These are phyloP conservation scores for Serrognathus titanus DNA, from an alignment of 2,888 invertebrate genomes.

Conservation along the genomic window DNA sequence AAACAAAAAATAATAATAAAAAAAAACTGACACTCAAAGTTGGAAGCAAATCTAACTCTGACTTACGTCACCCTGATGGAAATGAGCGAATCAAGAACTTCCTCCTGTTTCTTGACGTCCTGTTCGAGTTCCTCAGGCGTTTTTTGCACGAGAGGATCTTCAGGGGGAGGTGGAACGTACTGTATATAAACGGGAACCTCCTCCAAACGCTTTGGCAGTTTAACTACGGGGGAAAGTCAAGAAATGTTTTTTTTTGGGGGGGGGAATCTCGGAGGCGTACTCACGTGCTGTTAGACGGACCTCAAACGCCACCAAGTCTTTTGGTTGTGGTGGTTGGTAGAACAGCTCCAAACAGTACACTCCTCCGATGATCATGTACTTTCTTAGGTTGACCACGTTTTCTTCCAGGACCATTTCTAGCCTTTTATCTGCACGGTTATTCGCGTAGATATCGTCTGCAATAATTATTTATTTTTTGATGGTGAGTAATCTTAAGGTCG, in stretches of 20 bases:
- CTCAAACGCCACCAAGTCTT: constrained; percentile 51
- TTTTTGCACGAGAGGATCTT: constrained; percentile 62
- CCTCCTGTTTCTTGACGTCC: constrained; percentile 70
- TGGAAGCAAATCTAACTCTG: too few relatives aligned
- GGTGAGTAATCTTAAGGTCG: too few relatives aligned
- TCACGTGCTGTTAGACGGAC: constrained; percentile 57
- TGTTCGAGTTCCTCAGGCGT: constrained; percentile 78
- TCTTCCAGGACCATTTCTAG: constrained; percentile 48
- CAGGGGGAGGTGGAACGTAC: constrained; percentile 64
- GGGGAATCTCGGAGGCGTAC: constrained; percentile 27
- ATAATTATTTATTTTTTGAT: constrained; percentile 16
- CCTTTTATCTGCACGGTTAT: constrained; percentile 43
- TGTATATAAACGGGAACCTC: constrained; percentile 61
- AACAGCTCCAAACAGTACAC: constrained; percentile 70
- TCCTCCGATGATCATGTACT: constrained; percentile 73
- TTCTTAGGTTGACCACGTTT: constrained; percentile 70
- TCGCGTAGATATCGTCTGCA: constrained; percentile 51
- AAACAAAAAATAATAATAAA: not conserved
- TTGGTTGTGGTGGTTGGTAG: constrained; percentile 75
- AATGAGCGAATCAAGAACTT: constrained; percentile 70
- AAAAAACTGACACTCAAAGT: too few relatives aligned
- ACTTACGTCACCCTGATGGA: constrained; percentile 67
- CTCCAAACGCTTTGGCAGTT: constrained; percentile 57
- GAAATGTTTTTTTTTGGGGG: too few relatives aligned
- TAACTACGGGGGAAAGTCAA: constrained; percentile 48